Percentiles rank a stretch among this genome's conserved stretches.
These are phyloP conservation scores for Caenorhabditis latens DNA, from an alignment of 1,140 invertebrate species.

Conservation along the genomic window DNA sequence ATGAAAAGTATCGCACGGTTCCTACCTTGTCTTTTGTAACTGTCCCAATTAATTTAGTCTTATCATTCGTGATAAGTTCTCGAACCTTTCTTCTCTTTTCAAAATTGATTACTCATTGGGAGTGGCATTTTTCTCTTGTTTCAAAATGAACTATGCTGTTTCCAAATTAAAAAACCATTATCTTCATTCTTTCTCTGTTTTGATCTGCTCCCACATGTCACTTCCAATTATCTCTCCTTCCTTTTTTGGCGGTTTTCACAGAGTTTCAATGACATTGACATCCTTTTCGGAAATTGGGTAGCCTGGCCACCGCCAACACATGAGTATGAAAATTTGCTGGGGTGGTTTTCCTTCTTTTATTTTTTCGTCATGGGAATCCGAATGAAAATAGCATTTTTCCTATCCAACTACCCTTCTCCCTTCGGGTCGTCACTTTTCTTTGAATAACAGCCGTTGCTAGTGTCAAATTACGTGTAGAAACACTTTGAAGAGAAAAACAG, in stretches of 20 bases:
- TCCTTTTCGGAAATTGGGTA: constrained; percentile 21
- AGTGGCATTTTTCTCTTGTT: neutral
- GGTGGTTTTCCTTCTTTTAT: constrained; percentile 4
- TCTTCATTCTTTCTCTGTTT: constrained; percentile 10
- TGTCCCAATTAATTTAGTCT: too few relatives aligned
- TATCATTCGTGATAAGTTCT: too few relatives aligned
- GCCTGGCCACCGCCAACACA: neutral
- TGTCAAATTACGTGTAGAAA: constrained; percentile 49
- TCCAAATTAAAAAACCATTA: neutral
- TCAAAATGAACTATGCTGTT: constrained; percentile 19
- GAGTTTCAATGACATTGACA: constrained; percentile 47
- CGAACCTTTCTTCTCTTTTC: neutral
- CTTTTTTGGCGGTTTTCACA: neutral
- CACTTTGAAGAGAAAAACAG: constrained; percentile 6
- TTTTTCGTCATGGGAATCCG: constrained; percentile 23
- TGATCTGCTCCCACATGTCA: constrained; percentile 47
- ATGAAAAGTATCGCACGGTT: too few relatives aligned
- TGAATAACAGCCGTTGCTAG: constrained; percentile 54
- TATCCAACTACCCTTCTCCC: neutral
- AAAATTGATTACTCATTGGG: constrained; percentile 14
- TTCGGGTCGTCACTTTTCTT: constrained; percentile 37
- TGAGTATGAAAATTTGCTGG: neutral
- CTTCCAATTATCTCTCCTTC: constrained; percentile 40
- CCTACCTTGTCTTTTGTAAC: too few relatives aligned
- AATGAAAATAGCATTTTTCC: constrained; percentile 22